phyloP scores from a whole-genome alignment of 2,888 invertebrate species.

The Epinotia brunnichana region DNA sequence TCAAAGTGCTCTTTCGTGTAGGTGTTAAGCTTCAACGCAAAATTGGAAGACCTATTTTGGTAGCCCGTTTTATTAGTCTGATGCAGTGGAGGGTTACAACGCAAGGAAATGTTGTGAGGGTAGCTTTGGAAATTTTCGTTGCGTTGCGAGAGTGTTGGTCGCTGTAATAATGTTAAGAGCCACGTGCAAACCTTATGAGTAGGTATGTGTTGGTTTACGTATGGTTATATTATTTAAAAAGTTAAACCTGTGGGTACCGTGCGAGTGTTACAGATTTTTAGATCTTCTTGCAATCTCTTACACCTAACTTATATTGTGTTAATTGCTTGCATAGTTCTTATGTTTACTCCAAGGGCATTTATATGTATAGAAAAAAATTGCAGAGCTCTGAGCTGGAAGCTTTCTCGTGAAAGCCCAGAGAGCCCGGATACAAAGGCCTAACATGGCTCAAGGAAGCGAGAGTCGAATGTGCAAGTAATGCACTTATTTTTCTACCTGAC shows the following conservation, averaged over 20 bases:
- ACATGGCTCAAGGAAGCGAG: neutral
- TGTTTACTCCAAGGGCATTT: no score
- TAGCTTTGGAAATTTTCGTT: neutral
- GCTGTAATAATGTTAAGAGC: constrained; percentile 15
- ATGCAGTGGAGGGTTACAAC: constrained; percentile 16
- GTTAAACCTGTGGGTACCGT: no score
- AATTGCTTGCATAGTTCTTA: no score
- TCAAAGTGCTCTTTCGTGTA: constrained; percentile 75
- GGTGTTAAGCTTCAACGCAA: constrained; percentile 50
- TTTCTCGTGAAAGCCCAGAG: neutral
- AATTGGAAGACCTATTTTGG: constrained; percentile 51
- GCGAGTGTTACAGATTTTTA: neutral
- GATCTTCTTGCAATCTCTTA: neutral
- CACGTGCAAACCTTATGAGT: neutral
- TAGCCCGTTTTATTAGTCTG: constrained; percentile 44
- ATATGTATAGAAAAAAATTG: neutral
- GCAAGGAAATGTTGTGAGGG: constrained; percentile 10
- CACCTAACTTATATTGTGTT: neutral
- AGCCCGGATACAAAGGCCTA: neutral
- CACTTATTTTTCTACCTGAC: neutral
- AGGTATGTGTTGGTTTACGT: no score
- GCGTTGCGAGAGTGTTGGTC: neutral
- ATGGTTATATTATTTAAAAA: no score
- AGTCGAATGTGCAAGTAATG: constrained; percentile 3
- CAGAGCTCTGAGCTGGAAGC: neutral